A percentile compares a stretch with the other conserved stretches of the same genome.
These are phyloP conservation scores for Mormyrus lacerda DNA, from an alignment of 2,113 vertebrate species.

Conservation along the genomic window DNA sequence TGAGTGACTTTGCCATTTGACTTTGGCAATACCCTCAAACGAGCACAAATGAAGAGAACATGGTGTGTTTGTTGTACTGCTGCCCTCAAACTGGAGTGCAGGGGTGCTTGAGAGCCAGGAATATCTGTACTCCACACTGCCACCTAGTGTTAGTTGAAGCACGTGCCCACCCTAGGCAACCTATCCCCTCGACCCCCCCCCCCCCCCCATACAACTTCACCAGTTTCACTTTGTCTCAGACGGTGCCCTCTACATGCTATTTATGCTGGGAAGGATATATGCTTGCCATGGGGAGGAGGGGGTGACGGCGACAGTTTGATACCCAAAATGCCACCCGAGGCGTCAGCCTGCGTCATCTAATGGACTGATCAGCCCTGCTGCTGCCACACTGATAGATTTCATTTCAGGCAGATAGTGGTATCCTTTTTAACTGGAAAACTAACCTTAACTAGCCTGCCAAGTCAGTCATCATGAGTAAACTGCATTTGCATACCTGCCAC, in stretches of 20 bases:
- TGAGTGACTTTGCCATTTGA: conserved; percentile 2
- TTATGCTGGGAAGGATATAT: not conserved
- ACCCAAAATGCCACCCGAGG: not conserved
- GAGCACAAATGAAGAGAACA: not conserved
- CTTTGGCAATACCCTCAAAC: not conserved
- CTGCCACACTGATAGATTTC: not conserved
- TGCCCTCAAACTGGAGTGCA: not conserved
- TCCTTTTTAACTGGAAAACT: not conserved
- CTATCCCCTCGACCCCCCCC: not conserved
- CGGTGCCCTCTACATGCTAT: not conserved
- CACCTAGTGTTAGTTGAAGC: not conserved
- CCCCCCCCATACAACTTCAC: not conserved
- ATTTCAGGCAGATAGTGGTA: not conserved
- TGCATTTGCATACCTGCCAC: not conserved
- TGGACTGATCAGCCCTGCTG: not conserved
- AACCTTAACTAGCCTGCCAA: not conserved
- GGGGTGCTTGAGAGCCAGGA: not conserved
- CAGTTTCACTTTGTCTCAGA: not conserved
- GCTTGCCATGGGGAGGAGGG: not conserved
- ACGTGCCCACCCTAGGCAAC: not conserved
- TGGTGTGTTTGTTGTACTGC: not conserved
- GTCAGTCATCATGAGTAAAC: not conserved
- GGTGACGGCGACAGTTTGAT: not conserved
- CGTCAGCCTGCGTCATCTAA: not conserved
- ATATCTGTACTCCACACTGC: not conserved